phyloP scores from a whole-genome alignment of 1,140 invertebrate species.

The Drosophila persimilis region DNA sequence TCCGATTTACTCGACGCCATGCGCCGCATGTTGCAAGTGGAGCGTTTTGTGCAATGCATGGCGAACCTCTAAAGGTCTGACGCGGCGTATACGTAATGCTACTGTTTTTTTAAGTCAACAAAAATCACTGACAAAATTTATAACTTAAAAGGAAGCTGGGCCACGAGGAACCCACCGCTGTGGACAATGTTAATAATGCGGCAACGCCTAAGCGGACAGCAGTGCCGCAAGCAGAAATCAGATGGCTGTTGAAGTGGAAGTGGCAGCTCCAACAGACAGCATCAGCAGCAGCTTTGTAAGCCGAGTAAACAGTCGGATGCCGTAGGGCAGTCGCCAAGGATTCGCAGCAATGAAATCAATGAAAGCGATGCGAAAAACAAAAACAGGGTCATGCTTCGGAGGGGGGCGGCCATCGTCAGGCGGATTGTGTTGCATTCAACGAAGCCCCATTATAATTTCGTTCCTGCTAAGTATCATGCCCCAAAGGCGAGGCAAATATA shows the following conservation, averaged over 20 bases:
- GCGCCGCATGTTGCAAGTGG: too few relatives aligned
- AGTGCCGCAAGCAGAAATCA: too few relatives aligned
- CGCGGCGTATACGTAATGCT: too few relatives aligned
- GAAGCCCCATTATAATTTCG: not conserved
- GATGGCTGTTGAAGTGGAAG: too few relatives aligned
- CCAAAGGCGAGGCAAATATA: not conserved
- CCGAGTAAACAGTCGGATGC: constrained; percentile 27
- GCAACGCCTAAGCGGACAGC: not conserved
- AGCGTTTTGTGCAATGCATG: too few relatives aligned
- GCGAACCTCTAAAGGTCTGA: too few relatives aligned
- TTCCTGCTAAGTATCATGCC: not conserved
- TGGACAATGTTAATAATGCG: constrained; percentile 5
- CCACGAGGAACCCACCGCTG: not conserved
- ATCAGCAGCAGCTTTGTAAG: constrained; percentile 17
- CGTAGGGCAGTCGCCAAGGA: constrained; percentile 21
- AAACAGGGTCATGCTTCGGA: not conserved
- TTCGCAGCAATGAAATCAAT: constrained; percentile 27
- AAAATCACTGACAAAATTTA: too few relatives aligned
- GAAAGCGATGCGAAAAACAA: constrained; percentile 2
- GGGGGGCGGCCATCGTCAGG: not conserved
- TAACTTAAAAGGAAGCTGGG: too few relatives aligned
- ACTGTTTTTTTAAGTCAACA: too few relatives aligned
- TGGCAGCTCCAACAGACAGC: not conserved
- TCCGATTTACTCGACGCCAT: too few relatives aligned
- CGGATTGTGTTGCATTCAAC: constrained; percentile 13